Conservation (phyloP, 1,140 invertebrate species). For the Acyrthosiphon pisum region DNA sequence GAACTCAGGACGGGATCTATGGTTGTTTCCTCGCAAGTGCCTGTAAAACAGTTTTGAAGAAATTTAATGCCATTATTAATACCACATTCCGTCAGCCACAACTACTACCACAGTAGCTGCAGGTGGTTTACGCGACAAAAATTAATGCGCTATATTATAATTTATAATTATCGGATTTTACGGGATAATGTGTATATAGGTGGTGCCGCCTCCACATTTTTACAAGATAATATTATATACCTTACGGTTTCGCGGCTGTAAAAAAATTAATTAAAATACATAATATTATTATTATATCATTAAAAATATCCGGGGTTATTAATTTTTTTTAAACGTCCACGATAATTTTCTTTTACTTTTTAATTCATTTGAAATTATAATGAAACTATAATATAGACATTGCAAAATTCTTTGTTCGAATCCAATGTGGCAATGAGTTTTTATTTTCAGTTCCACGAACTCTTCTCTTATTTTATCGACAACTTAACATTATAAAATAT, state of each 20-base stretch:
- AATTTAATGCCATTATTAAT: slow-evolving; percentile 16
- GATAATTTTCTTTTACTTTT: too few relatives aligned
- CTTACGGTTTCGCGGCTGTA: not conserved
- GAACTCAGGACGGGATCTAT: not conserved
- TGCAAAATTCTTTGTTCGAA: too few relatives aligned
- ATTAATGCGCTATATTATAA: not conserved
- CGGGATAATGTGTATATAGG: not conserved
- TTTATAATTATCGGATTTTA: not conserved
- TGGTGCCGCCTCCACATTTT: not conserved
- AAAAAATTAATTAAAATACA: not conserved
- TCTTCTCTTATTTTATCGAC: too few relatives aligned
- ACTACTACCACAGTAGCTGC: too few relatives aligned
- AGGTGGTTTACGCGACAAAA: not conserved
- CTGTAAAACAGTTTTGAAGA: not conserved
- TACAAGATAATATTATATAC: not conserved
- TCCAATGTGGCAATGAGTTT: too few relatives aligned
- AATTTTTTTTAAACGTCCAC: too few relatives aligned
- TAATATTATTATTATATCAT: too few relatives aligned
- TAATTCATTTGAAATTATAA: too few relatives aligned
- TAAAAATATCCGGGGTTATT: too few relatives aligned
- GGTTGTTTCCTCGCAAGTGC: not conserved
- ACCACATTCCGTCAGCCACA: not conserved
- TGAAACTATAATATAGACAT: too few relatives aligned
- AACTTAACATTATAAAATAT: too few relatives aligned
- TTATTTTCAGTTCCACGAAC: too few relatives aligned